Evolutionary conservation across 2,797 vertebrate species (phyloP).

Genomic region (Pyrocephalus nanus): DNA sequence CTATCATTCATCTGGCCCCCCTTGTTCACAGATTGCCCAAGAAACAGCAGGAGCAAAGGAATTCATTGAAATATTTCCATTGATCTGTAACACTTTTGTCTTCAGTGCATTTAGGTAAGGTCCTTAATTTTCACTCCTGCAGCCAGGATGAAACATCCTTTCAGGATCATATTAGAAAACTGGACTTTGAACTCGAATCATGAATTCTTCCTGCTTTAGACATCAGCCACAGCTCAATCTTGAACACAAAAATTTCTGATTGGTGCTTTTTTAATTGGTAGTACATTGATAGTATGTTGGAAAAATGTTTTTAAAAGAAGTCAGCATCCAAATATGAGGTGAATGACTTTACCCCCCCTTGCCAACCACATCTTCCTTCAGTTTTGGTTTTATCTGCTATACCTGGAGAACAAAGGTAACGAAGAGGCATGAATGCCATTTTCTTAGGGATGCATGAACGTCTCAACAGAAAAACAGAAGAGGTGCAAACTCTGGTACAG

Average conservation of each 20-base stretch:
- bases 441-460: neutral
- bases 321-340: neutral
- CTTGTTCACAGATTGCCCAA: neutral
- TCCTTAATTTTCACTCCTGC: neutral
- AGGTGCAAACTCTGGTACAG: neutral
- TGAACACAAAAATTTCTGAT: neutral
- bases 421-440: neutral
- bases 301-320: neutral
- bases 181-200: neutral
- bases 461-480: neutral
- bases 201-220: neutral
- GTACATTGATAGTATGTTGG: neutral
- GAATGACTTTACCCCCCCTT: neutral
- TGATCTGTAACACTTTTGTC: neutral
- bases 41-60: neutral
- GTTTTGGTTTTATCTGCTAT: neutral
- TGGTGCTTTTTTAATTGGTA: neutral
- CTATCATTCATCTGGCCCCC: neutral
- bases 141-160: neutral
- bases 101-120: neutral
- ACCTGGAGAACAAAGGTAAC: neutral
- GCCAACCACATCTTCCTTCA: fast-evolving
- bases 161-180: neutral
- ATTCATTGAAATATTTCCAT: neutral
- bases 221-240: neutral